These are phyloP conservation scores for Athetis lepigone DNA, from an alignment of 2,888 invertebrate genomes.

Conservation along the genomic window DNA sequence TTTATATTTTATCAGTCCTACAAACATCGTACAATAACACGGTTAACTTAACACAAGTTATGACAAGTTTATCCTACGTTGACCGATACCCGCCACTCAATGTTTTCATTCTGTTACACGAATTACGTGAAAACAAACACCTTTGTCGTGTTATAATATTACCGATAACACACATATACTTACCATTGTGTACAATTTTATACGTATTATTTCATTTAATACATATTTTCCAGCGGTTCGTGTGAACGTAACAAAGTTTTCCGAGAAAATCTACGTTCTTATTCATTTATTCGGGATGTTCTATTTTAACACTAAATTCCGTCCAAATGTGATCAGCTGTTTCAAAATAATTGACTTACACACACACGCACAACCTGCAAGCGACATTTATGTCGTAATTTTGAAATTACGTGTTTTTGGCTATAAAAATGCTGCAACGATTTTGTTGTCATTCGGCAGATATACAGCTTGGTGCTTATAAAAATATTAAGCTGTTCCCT, in stretches of 20 bases:
- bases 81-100: constrained; percentile 14
- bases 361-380: constrained; percentile 16
- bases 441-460: background rate
- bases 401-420: constrained; percentile 16
- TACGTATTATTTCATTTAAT: background rate
- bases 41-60: too few relatives aligned
- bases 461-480: background rate
- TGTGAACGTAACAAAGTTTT: background rate
- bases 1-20: constrained; percentile 11
- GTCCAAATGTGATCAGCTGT: background rate
- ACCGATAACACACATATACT: constrained; percentile 2
- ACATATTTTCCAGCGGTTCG: background rate
- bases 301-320: background rate
- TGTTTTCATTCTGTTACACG: constrained; percentile 18
- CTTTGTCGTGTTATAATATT: constrained; percentile 22
- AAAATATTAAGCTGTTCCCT: too few relatives aligned
- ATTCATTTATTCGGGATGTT: background rate
- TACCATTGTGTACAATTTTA: background rate
- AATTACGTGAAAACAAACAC: constrained; percentile 25
- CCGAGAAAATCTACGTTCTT: background rate
- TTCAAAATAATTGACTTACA: constrained; percentile 6
- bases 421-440: background rate
- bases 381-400: constrained; percentile 2
- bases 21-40: constrained; percentile 15
- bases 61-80: constrained; percentile 7